phyloP scores from a whole-genome alignment of 2,797 vertebrate species.

The Sciaenops ocellatus region DNA sequence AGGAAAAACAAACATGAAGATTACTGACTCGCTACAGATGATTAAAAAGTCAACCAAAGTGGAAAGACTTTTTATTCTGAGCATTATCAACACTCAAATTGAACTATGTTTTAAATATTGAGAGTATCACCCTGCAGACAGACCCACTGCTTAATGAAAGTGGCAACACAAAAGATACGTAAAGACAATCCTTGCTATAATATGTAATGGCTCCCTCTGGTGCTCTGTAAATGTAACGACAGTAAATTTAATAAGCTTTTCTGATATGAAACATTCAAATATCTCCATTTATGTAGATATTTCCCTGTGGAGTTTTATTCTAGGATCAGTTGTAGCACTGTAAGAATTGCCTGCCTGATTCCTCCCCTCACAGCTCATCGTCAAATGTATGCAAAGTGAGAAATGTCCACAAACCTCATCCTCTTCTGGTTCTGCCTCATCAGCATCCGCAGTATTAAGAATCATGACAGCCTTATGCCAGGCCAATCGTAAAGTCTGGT shows the following conservation, averaged over 20 bases:
- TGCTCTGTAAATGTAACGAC: constrained; percentile 44
- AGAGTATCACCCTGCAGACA: neutral
- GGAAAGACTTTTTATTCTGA: neutral
- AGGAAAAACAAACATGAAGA: constrained; percentile 6
- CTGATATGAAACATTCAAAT: neutral
- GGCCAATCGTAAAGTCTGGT: constrained; percentile 91
- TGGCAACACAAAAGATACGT: neutral
- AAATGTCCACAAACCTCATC: constrained; percentile 90
- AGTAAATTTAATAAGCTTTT: neutral
- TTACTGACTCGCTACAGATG: neutral
- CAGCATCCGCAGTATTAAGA: constrained; percentile 86
- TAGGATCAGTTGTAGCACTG: neutral
- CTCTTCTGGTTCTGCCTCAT: constrained; percentile 93
- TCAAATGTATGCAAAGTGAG: neutral
- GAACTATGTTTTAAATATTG: constrained; percentile 12
- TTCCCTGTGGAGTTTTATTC: neutral
- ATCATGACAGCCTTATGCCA: constrained; percentile 91
- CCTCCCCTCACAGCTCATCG: no score
- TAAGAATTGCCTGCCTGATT: neutral
- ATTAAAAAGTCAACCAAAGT: constrained; percentile 14
- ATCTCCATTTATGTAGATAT: no score
- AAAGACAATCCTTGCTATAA: neutral
- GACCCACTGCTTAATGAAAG: constrained; percentile 17
- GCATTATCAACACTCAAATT: neutral
- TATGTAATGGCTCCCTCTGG: constrained; percentile 70